These are phyloP conservation scores for Tuta absoluta DNA, from an alignment of 2,888 invertebrate genomes.

Conservation along the genomic window DNA sequence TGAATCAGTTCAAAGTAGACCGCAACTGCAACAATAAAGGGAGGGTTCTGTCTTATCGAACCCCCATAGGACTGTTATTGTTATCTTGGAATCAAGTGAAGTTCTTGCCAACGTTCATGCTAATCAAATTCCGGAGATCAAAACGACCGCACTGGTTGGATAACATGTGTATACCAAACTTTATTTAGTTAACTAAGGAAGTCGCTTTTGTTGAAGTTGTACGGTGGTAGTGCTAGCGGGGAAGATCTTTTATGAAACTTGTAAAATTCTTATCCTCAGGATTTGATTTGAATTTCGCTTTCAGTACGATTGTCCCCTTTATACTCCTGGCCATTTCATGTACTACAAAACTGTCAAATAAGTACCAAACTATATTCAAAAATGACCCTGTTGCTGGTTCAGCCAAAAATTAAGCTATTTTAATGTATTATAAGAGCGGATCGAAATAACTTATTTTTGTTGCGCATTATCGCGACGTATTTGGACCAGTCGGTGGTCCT, in stretches of 20 bases:
- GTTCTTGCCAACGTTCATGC: conserved; percentile 1
- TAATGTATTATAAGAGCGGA: too few species aligned
- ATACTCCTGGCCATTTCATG: too few species aligned
- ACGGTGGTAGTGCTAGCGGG: conserved; percentile 3
- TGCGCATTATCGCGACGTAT: too few species aligned
- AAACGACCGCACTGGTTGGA: conserved; percentile 8
- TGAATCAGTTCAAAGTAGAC: conserved; percentile 4
- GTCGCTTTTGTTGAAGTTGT: conserved; percentile 3
- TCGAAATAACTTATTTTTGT: too few species aligned
- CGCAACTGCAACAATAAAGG: background rate
- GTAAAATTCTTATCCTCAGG: too few species aligned
- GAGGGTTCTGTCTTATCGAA: conserved; percentile 6
- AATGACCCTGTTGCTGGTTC: too few species aligned
- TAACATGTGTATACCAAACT: conserved; percentile 8
- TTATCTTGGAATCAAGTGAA: conserved; percentile 16
- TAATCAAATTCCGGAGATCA: conserved; percentile 22
- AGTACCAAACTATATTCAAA: too few species aligned
- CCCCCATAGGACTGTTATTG: conserved; percentile 15
- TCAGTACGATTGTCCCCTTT: too few species aligned
- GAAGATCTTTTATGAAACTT: background rate
- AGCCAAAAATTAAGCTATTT: too few species aligned
- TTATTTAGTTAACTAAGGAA: conserved; percentile 16
- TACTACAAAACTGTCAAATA: too few species aligned
- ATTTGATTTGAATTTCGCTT: too few species aligned
- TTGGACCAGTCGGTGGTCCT: too few species aligned